These are phyloP conservation scores for Caranx ignobilis DNA, from an alignment of 2,113 vertebrate species.

Conservation along the genomic window DNA sequence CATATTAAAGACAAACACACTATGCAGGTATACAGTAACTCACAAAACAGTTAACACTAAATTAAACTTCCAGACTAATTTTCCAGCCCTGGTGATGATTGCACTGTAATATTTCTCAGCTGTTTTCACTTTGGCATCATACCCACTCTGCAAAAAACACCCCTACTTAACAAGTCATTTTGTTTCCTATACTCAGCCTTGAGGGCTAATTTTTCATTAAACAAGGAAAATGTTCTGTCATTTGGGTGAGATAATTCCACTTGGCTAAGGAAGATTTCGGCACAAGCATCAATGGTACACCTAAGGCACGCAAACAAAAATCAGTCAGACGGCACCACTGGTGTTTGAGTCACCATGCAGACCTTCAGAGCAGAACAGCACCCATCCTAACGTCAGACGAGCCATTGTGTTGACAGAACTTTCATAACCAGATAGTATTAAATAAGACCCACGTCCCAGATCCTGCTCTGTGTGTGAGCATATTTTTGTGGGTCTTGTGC, in stretches of 20 bases:
- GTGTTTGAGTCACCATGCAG: constrained; percentile 46
- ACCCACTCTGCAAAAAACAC: constrained; percentile 24
- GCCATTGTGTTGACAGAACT: constrained; percentile 56
- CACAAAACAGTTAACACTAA: constrained; percentile 6
- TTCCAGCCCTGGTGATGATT: constrained; percentile 49
- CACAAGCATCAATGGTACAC: constrained; percentile 1
- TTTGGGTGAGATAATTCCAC: constrained; percentile 46
- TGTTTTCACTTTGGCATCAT: constrained; percentile 57
- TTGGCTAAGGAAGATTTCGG: background rate
- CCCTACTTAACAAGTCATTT: constrained; percentile 41
- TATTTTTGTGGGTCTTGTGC: constrained; percentile 40
- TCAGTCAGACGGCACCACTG: constrained; percentile 28
- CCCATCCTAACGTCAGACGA: constrained; percentile 39
- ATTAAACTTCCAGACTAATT: constrained; percentile 31
- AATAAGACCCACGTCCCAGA: constrained; percentile 53
- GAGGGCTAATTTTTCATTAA: constrained; percentile 62
- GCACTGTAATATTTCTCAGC: constrained; percentile 48
- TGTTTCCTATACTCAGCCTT: constrained; percentile 48
- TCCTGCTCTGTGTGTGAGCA: constrained; percentile 38
- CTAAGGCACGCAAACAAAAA: constrained; percentile 30
- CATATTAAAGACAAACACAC: constrained; percentile 7
- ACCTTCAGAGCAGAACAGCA: constrained; percentile 31
- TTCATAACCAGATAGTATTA: constrained; percentile 59
- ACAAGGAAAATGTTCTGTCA: constrained; percentile 40
- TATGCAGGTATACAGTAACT: background rate